These are phyloP conservation scores for Pedionomus torquatus DNA, from an alignment of 2,113 vertebrate genomes.

Conservation along the genomic window DNA sequence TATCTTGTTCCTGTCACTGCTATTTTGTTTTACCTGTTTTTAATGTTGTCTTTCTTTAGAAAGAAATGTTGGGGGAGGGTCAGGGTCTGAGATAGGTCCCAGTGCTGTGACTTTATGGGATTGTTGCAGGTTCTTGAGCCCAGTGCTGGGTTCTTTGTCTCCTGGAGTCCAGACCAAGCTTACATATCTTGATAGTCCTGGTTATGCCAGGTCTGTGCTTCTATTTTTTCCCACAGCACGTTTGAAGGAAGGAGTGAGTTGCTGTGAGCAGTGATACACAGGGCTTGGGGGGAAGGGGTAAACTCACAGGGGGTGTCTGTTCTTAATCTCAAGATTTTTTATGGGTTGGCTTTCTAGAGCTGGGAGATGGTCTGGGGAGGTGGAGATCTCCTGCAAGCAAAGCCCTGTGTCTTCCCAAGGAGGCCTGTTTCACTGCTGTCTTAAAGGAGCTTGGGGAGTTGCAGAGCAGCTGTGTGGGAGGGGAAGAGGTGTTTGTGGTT, in stretches of 20 bases:
- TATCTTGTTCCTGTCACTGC: not conserved
- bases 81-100: not conserved
- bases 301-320: not conserved
- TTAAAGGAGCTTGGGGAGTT: not conserved
- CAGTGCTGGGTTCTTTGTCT: rapidly evolving
- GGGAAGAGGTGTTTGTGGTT: constrained; percentile 51
- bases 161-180: not conserved
- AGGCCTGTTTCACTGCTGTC: not conserved
- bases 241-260: not conserved
- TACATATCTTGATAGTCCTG: not conserved
- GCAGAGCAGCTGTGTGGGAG: constrained; percentile 15
- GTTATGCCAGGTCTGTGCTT: not conserved
- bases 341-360: not conserved
- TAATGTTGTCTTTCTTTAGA: not conserved
- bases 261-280: not conserved
- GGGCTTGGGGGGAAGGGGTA: not conserved
- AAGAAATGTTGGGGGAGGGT: not conserved
- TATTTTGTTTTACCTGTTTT: not conserved
- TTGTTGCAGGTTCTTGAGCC: not conserved
- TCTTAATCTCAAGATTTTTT: not conserved
- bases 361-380: not conserved
- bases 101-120: not conserved
- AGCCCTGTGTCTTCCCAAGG: not conserved
- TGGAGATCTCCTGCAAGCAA: not conserved
- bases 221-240: too few relatives aligned